These are phyloP conservation scores for Gallinago jamesoni DNA, from an alignment of 2,113 vertebrate species.

Conservation along the genomic window DNA sequence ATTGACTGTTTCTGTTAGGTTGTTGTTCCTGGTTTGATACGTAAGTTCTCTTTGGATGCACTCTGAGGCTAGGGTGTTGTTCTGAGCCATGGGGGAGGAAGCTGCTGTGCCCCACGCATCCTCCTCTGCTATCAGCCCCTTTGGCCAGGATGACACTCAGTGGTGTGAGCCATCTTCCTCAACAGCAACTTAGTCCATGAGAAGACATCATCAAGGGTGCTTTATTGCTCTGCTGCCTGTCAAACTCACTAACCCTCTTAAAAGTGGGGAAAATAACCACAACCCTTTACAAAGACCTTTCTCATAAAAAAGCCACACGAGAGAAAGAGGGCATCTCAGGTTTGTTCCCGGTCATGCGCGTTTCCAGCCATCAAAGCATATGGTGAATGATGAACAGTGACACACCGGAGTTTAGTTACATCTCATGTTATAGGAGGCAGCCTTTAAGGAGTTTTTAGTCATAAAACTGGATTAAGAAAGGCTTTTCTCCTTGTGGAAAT, in stretches of 20 bases:
- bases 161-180: accelerated
- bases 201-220: neutral
- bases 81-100: neutral
- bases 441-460: neutral
- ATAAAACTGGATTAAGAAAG: neutral
- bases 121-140: neutral
- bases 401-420: accelerated
- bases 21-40: neutral
- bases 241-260: neutral
- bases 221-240: neutral
- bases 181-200: neutral
- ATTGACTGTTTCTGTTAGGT: neutral
- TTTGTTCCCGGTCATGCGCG: accelerated
- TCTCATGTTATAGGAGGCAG: neutral
- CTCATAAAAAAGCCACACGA: neutral
- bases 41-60: neutral
- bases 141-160: neutral
- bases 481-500: neutral
- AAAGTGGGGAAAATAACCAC: neutral
- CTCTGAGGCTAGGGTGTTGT: accelerated
- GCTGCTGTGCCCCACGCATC: neutral
- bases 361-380: neutral
- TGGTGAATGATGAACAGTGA: neutral
- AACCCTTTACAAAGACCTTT: neutral
- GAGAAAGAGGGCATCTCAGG: neutral